Percentiles rank a stretch among this genome's conserved stretches.
Evolutionary conservation across 2,888 invertebrate species (phyloP).

Genomic region (Xestia rhomboidea): DNA sequence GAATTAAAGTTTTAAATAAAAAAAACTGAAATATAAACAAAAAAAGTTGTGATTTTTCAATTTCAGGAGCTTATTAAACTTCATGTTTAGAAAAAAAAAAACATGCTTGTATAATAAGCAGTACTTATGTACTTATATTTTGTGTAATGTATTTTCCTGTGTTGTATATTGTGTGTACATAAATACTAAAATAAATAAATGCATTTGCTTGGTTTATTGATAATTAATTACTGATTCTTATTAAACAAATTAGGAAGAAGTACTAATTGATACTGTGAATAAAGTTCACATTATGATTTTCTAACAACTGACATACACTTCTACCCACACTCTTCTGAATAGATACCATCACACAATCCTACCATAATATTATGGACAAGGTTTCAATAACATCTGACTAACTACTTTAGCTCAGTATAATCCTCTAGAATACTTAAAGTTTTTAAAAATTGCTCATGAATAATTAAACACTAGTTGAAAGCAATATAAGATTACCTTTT

Average conservation of each 20-base stretch:
- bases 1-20: neutral
- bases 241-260: neutral
- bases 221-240: no score
- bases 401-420: neutral
- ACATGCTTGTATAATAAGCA: no score
- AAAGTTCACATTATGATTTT: neutral
- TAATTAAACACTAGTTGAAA: neutral
- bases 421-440: neutral
- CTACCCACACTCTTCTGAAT: neutral
- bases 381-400: constrained; percentile 4
- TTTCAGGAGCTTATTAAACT: neutral
- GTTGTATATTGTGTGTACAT: no score
- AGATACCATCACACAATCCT: neutral
- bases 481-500: neutral
- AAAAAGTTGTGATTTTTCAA: no score
- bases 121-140: no score
- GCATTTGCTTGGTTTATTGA: neutral
- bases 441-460: neutral
- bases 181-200: no score
- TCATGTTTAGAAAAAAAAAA: neutral
- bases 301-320: neutral
- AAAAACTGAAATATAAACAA: neutral
- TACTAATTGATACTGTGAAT: neutral
- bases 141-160: no score
- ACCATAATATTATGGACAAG: neutral